Evolutionary conservation across 2,797 vertebrate species (phyloP), one percentile per base, ranked within the genome.

Genomic region (Schizothorax lantsangensis): DNA sequence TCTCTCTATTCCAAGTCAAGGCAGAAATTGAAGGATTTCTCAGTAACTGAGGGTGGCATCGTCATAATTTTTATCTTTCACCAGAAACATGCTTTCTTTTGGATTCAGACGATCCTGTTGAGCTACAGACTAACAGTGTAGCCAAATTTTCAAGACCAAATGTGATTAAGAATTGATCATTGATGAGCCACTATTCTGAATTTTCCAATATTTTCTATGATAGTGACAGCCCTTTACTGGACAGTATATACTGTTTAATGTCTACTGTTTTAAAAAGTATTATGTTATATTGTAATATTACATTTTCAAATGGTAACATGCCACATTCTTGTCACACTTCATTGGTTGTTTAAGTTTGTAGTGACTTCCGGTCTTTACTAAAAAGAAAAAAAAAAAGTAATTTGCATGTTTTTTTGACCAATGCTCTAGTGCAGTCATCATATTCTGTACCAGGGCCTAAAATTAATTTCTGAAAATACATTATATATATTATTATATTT

Each of bases 11-110:
- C 71, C 30, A 81, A 88, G 36, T 80, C 26, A 75, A 81, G n/a
- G 49, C 26, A 72, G 75, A 81, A 78, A 68, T 80, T 85, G 6
- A 79, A 79, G 19, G 52, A 75, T 68, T 84, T 83, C 83, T 87
- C 64, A 71, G 30, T 43, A 47, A 59, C 52, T 84, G 1, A 73
- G n/a, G 71, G 12, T 0, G 0, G 21, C 15, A 26, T 80, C 54
- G 23, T 62, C 52, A 73, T n/a, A 19, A 73, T 71, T 47, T 72
- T 2, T 72, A 26, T 49, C 52, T 45, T 72, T 73, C 47, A 66
- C 79, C 40, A 47, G 40, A 30, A 64, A 15, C 12, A 5, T 64
- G 81, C 33, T 81, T 80, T 66, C 11, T 85, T 83, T 33, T 62
- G 40, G 80, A 19, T 77, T 54, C 0, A 30, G 52, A 72, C 23